phyloP scores from a whole-genome alignment of 2,113 vertebrate genomes.

The Saimiri boliviensis region DNA sequence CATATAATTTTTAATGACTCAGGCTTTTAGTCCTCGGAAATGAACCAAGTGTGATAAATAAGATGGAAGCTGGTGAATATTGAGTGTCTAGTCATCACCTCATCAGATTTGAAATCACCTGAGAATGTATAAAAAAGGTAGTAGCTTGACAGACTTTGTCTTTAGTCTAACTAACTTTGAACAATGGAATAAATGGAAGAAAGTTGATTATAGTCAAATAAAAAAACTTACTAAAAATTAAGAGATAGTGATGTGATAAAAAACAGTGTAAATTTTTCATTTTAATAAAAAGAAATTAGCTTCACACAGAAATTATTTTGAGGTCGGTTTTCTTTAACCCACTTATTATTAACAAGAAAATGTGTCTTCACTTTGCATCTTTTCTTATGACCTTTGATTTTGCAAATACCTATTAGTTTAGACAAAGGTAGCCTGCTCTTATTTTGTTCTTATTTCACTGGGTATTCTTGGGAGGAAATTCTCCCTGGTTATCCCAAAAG shows the following conservation, averaged over 20 bases:
- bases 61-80: slow-evolving; percentile 73
- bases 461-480: neutral
- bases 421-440: neutral
- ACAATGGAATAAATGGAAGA: slow-evolving; percentile 65
- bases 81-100: slow-evolving; percentile 74
- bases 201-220: slow-evolving; percentile 66
- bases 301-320: slow-evolving; percentile 1
- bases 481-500: neutral
- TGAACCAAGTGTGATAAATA: slow-evolving; percentile 86
- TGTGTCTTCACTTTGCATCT: neutral
- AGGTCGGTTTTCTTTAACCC: neutral
- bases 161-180: slow-evolving; percentile 57
- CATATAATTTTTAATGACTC: slow-evolving; percentile 89
- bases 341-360: neutral
- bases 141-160: slow-evolving; percentile 60
- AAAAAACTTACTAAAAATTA: slow-evolving; percentile 6
- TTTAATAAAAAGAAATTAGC: neutral
- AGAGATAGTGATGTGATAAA: neutral
- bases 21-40: slow-evolving; percentile 85
- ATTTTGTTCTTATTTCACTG: slow-evolving; percentile 48
- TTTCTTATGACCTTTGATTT: slow-evolving; percentile 28
- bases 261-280: accelerated
- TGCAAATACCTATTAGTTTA: neutral
- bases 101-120: slow-evolving; percentile 74
- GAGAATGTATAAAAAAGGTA: slow-evolving; percentile 67